Conservation (phyloP, 2,888 invertebrate species). For the Hirtodrosophila confusa region DNA sequence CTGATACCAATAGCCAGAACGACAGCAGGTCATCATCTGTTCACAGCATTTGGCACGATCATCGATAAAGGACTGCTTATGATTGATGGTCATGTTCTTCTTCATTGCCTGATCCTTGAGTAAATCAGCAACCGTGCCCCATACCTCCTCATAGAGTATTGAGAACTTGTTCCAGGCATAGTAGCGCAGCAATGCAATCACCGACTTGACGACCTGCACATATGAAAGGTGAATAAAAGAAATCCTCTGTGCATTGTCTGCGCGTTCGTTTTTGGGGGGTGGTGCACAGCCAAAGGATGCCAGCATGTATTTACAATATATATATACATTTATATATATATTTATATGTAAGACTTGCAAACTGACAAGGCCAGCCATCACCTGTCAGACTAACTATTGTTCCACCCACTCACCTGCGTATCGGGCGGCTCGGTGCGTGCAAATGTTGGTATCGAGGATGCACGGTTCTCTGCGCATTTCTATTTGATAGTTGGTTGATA, state of each 20-base stretch:
- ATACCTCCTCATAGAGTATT: constrained; percentile 92
- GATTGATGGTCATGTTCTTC: constrained; percentile 93
- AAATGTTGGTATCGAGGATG: constrained; percentile 94
- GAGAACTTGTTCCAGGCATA: constrained; percentile 98
- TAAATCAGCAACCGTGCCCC: constrained; percentile 92
- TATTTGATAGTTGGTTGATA: constrained; percentile 84
- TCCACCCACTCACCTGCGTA: constrained; percentile 88
- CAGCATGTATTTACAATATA: neutral
- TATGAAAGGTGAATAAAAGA: constrained; percentile 3
- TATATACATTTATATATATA: neutral
- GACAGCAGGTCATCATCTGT: constrained; percentile 90
- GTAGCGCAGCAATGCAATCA: constrained; percentile 94
- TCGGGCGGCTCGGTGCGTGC: constrained; percentile 97
- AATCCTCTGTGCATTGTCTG: constrained; percentile 3
- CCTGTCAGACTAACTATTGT: neutral
- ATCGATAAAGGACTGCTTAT: constrained; percentile 89
- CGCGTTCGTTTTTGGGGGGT: neutral
- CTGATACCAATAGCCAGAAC: constrained; percentile 92
- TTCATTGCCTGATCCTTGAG: constrained; percentile 90
- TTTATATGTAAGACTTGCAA: constrained; percentile 11
- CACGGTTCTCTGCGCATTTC: constrained; percentile 97
- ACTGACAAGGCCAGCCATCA: constrained; percentile 11
- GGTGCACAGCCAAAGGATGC: neutral
- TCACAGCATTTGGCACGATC: constrained; percentile 90
- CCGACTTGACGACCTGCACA: constrained; percentile 94